Conservation (phyloP, 1,140 invertebrate genomes). For the Lanistes nyassanus region DNA sequence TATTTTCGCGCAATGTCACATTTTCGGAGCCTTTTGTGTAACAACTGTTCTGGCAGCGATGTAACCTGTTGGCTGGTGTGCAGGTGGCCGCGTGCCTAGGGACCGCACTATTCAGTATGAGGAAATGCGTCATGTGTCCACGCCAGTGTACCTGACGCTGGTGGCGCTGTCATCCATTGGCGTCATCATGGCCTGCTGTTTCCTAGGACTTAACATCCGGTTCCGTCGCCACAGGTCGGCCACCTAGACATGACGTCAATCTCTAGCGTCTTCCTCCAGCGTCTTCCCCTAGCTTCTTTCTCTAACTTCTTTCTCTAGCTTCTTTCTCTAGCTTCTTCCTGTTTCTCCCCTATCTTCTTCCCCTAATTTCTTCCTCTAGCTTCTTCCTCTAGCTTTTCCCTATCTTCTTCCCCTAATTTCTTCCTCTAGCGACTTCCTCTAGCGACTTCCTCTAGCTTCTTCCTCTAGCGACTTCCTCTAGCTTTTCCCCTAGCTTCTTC, state of each 20-base stretch:
- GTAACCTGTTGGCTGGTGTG: too few relatives aligned
- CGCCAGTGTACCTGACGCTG: slow-evolving; percentile 72
- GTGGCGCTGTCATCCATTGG: slow-evolving; percentile 88
- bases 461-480: too few relatives aligned
- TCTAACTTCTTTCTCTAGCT: not conserved
- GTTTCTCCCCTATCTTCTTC: not conserved
- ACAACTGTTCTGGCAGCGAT: too few relatives aligned
- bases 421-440: too few relatives aligned
- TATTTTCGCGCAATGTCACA: too few relatives aligned
- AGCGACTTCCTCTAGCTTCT: too few relatives aligned
- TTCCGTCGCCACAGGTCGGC: slow-evolving; percentile 92
- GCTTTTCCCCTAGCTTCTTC: too few relatives aligned
- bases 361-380: not conserved
- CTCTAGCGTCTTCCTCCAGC: not conserved
- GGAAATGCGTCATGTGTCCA: slow-evolving; percentile 71
- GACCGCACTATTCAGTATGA: slow-evolving; percentile 85
- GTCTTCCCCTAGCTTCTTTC: not conserved
- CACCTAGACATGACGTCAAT: not conserved
- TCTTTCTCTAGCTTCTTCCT: not conserved
- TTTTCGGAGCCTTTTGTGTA: too few relatives aligned
- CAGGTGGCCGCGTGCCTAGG: slow-evolving; percentile 82
- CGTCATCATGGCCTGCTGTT: slow-evolving; percentile 90
- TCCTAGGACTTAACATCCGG: slow-evolving; percentile 95
- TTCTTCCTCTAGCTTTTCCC: too few relatives aligned
- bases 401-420: not conserved